Base-by-base conservation (phyloP, 2,797 vertebrate genomes). In the Gymnopithys bicolor region DNA sequence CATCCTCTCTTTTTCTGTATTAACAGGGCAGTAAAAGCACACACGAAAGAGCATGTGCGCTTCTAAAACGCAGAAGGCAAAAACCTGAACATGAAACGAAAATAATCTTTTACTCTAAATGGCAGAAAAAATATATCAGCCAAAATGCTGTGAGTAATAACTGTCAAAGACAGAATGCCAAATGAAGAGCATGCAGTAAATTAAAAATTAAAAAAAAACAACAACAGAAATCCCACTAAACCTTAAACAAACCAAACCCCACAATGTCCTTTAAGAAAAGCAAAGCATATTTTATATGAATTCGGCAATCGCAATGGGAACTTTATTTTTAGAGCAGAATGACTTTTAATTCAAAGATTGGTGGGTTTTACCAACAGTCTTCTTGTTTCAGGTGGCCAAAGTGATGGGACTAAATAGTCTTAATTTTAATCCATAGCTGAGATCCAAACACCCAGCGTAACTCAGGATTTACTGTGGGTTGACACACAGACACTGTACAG, bases 91-190 rank as follows among this genome's bases (percentile, higher is more conserved):
- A 67, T 73, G 52, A 95, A 94, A 88, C 84, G 58, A 63, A 91
- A 88, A 73, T 78, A 93, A 89, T 82, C 56, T 84, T 93, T 90
- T 84, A 79, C 63, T 79, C 59, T 92, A 67, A 23, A 84, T 83
- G 76, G 89, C 91, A 86, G 77, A 85, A 87, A 64, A 87, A 63
- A 0, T 6, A 0, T 37, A 94, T 55, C 83, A 91, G 82, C 90
- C 95, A 95, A 94, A 97, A 97, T 95, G 94, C 95, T 95, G 94
- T 96, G 91, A 97, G 94, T 96, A 96, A 96, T 82, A 94, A 89
- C 91, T 91, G 74, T 91, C 85, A 63, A 81, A 87, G 63, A 81
- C 87, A 76, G 75, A 80, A 88, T 41, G 89, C 45, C 79, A 95
- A 89, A 90, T 35, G 55, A 88, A 78, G 11, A 69, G 19, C 92